Conservation (phyloP, 2,113 vertebrate species). For the Hemibagrus wyckioides region DNA sequence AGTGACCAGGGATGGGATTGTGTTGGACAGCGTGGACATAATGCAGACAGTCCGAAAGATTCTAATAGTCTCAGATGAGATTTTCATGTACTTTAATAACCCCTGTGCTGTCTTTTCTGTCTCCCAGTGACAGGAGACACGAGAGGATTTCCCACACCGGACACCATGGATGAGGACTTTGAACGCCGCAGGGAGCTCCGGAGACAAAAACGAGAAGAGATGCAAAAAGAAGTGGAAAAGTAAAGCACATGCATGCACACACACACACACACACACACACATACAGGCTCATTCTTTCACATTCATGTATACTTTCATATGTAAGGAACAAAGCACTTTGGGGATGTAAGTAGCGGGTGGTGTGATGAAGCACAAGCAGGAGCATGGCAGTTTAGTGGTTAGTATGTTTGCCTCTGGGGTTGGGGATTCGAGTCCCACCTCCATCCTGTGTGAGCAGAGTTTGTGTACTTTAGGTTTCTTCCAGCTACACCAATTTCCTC, state of each 20-base stretch:
- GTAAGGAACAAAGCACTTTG: not conserved
- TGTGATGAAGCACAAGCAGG: not conserved
- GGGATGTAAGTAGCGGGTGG: not conserved
- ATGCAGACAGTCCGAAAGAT: conserved; percentile 65
- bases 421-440: no score
- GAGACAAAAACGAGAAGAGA: conserved; percentile 96
- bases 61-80: not conserved
- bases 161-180: conserved; percentile 91
- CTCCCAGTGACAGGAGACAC: conserved; percentile 56
- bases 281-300: not conserved
- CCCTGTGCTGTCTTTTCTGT: not conserved
- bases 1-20: conserved; percentile 59
- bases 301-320: no score
- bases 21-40: conserved; percentile 62
- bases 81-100: conserved; percentile 19
- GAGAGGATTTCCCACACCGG: conserved; percentile 46
- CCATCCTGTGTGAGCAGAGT: no score
- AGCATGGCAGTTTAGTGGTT: no score
- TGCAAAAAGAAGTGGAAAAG: conserved; percentile 88
- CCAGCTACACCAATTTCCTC: no score
- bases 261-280: not conserved
- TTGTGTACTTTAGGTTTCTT: no score
- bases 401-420: no score
- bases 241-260: conserved; percentile 68
- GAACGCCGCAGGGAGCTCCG: conserved; percentile 93